Evolutionary conservation across 2,888 invertebrate species (phyloP).

Genomic region (Lithosia quadra): DNA sequence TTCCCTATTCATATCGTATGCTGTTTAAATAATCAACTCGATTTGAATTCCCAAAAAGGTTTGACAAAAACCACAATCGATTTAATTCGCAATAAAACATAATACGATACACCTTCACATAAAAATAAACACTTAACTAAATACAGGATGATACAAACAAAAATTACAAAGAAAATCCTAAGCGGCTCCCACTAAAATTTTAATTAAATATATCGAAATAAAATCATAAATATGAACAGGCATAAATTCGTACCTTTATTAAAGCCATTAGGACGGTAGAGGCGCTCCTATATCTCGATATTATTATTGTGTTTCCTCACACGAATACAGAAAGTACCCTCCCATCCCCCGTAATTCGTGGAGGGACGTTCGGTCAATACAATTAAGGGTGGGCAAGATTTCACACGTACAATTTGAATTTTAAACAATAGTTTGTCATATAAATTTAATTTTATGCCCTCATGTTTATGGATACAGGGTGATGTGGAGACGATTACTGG

Average conservation of each 20-base stretch:
- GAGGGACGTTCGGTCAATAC: conserved; percentile 80
- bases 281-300: conserved; percentile 71
- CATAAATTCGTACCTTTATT: conserved; percentile 84
- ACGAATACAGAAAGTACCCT: conserved; percentile 62
- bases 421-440: conserved; percentile 87
- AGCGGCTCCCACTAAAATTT: conserved; percentile 73
- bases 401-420: conserved; percentile 85
- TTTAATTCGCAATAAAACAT: conserved; percentile 27
- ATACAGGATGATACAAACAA: conserved; percentile 23
- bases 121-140: conserved; percentile 29
- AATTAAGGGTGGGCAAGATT: conserved; percentile 84
- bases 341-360: conserved; percentile 59
- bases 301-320: conserved; percentile 54
- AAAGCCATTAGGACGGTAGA: conserved; percentile 81
- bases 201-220: conserved; percentile 85
- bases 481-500: conserved; percentile 34
- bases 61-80: conserved; percentile 12
- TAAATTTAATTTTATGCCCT: conserved; percentile 83
- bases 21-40: not conserved
- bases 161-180: conserved; percentile 40
- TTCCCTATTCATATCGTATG: not conserved
- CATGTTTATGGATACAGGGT: conserved; percentile 66
- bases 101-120: conserved; percentile 13
- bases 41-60: not conserved
- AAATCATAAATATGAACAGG: conserved; percentile 82